These are phyloP conservation scores for Clanis bilineata DNA, from an alignment of 2,888 invertebrate genomes.

Conservation along the genomic window DNA sequence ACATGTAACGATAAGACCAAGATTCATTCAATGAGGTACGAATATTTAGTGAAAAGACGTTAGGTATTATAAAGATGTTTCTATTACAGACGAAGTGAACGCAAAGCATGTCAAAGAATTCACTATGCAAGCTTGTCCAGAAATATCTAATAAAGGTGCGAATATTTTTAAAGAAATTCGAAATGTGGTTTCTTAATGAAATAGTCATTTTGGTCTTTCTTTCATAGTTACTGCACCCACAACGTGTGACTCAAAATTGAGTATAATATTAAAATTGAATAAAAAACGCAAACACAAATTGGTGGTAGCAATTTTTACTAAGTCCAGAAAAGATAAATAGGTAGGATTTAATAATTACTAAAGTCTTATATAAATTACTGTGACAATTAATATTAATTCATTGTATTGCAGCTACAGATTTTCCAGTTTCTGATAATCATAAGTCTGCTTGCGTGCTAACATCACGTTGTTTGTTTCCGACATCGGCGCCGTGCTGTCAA, in stretches of 20 bases:
- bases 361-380: neutral
- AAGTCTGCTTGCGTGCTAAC: constrained; percentile 47
- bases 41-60: neutral
- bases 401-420: constrained; percentile 36
- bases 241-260: constrained; percentile 52
- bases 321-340: constrained; percentile 50
- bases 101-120: constrained; percentile 44
- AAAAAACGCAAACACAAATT: constrained; percentile 49
- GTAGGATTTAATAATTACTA: constrained; percentile 21
- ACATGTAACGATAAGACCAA: too few species aligned
- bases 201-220: constrained; percentile 8
- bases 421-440: constrained; percentile 6
- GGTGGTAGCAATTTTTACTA: constrained; percentile 52
- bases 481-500: constrained; percentile 23
- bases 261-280: constrained; percentile 57
- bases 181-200: neutral
- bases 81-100: constrained; percentile 44
- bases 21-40: too few species aligned
- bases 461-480: constrained; percentile 46
- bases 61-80: constrained; percentile 6
- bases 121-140: constrained; percentile 45
- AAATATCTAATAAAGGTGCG: constrained; percentile 48
- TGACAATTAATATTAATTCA: neutral
- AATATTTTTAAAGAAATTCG: constrained; percentile 1
- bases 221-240: constrained; percentile 27